Percentiles rank a stretch among this genome's conserved stretches.
Evolutionary conservation across 2,888 invertebrate genomes (phyloP).

Genomic region (Drosophila phalerata): DNA sequence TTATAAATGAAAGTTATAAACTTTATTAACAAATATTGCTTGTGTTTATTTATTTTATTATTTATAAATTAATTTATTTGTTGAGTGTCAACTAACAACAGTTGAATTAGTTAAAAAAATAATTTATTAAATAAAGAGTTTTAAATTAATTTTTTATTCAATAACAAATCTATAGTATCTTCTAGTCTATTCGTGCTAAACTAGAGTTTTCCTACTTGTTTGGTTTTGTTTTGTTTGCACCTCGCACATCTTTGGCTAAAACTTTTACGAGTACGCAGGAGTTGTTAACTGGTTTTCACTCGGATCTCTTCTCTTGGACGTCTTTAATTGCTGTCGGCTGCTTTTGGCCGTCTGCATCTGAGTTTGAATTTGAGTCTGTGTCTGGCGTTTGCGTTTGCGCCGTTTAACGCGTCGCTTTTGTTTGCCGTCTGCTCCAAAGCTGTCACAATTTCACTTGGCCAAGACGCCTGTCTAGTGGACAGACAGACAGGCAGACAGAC

Average conservation of each 20-base stretch:
- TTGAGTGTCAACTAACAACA: too few species aligned
- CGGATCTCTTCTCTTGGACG: constrained; percentile 32
- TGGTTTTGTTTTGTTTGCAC: constrained; percentile 22
- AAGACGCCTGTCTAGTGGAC: constrained; percentile 31
- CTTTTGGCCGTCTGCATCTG: constrained; percentile 31
- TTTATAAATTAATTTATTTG: too few species aligned
- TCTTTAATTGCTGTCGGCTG: constrained; percentile 58
- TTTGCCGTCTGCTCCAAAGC: constrained; percentile 61
- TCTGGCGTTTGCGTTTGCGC: constrained; percentile 39
- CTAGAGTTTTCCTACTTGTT: constrained; percentile 18
- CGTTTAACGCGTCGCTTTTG: constrained; percentile 41
- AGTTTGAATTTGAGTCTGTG: constrained; percentile 10
- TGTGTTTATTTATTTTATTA: too few species aligned
- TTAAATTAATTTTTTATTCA: too few species aligned
- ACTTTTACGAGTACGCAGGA: constrained; percentile 48
- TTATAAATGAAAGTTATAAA: background rate
- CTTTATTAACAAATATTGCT: background rate
- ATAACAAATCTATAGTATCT: background rate
- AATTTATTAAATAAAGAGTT: too few species aligned
- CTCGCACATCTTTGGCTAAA: constrained; percentile 51
- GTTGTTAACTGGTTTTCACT: constrained; percentile 52
- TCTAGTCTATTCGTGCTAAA: background rate
- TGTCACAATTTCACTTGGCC: constrained; percentile 68
- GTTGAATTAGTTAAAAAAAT: too few species aligned
- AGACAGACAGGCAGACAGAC: background rate